These are phyloP conservation scores for Helicoverpa assulta DNA, from an alignment of 2,888 invertebrate species.

Conservation along the genomic window DNA sequence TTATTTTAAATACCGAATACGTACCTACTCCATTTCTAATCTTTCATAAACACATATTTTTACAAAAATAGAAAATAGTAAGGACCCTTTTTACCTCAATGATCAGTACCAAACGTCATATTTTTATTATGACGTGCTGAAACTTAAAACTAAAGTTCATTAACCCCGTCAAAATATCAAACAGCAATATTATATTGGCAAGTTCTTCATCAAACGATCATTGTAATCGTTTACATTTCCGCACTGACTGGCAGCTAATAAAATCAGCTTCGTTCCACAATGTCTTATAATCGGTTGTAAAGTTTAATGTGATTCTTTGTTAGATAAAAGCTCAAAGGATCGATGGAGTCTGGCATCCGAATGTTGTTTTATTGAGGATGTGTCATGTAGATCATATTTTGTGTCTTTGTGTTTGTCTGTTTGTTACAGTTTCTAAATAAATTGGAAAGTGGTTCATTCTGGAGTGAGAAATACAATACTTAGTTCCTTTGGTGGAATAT, in stretches of 20 bases:
- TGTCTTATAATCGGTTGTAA: conserved; percentile 43
- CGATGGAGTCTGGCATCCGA: conserved; percentile 10
- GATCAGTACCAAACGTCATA: background rate
- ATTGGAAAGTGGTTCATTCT: too few relatives aligned
- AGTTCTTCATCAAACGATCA: conserved; percentile 29
- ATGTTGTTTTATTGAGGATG: background rate
- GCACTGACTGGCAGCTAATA: conserved; percentile 36
- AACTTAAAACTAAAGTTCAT: conserved; percentile 28
- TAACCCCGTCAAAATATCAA: conserved; percentile 40
- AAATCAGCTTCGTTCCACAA: conserved; percentile 47
- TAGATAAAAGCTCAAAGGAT: conserved; percentile 4
- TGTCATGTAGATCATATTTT: background rate
- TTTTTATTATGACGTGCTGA: background rate
- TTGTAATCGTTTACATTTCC: conserved; percentile 57
- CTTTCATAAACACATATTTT: background rate
- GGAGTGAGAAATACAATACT: too few relatives aligned
- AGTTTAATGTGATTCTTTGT: conserved; percentile 35
- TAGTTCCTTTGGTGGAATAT: too few relatives aligned
- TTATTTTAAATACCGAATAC: background rate
- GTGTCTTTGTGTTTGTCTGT: background rate
- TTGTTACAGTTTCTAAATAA: too few relatives aligned
- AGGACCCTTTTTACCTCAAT: background rate
- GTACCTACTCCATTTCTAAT: background rate
- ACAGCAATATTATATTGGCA: conserved; percentile 49
- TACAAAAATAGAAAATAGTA: background rate